Evolutionary conservation across 2,888 invertebrate species (phyloP).

Genomic region (Horisme vitalbata): DNA sequence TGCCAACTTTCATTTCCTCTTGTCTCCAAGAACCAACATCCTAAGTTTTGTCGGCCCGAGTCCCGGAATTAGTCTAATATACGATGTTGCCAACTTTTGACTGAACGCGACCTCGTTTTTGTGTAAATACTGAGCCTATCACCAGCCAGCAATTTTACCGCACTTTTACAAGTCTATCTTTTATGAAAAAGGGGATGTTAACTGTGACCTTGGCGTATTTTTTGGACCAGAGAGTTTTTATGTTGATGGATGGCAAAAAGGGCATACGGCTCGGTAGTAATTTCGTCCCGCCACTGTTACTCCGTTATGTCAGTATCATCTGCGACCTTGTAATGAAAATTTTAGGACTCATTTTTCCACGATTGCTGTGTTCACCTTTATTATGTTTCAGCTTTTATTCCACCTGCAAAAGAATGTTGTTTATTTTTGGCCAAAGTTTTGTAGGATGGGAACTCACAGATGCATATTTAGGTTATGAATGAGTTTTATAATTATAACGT

Average conservation of each 20-base stretch:
- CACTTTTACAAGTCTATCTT: conserved; percentile 25
- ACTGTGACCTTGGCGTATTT: conserved; percentile 31
- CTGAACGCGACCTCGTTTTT: conserved; percentile 6
- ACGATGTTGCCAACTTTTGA: conserved; percentile 5
- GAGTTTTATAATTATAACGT: too few relatives aligned
- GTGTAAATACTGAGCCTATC: conserved; percentile 6
- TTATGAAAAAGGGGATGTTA: conserved; percentile 28
- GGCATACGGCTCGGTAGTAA: conserved; percentile 33
- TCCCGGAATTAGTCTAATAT: conserved; percentile 23
- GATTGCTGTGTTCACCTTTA: conserved; percentile 32
- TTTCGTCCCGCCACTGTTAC: conserved; percentile 27
- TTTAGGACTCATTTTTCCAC: conserved; percentile 37
- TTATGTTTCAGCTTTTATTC: conserved; percentile 22
- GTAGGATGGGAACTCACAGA: background rate
- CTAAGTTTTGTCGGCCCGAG: conserved; percentile 15
- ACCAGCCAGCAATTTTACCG: conserved; percentile 17
- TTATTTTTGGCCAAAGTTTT: conserved; percentile 7
- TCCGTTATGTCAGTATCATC: conserved; percentile 31
- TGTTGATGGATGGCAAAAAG: conserved; percentile 37
- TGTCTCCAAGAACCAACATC: conserved; percentile 28
- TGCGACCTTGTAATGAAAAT: conserved; percentile 37
- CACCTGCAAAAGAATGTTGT: conserved; percentile 10
- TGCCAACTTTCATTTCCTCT: conserved; percentile 27
- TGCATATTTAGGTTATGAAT: background rate
- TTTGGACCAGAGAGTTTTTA: conserved; percentile 32